Evolutionary conservation across 2,113 vertebrate genomes (phyloP).

Genomic region (Entosphenus tridentatus): DNA sequence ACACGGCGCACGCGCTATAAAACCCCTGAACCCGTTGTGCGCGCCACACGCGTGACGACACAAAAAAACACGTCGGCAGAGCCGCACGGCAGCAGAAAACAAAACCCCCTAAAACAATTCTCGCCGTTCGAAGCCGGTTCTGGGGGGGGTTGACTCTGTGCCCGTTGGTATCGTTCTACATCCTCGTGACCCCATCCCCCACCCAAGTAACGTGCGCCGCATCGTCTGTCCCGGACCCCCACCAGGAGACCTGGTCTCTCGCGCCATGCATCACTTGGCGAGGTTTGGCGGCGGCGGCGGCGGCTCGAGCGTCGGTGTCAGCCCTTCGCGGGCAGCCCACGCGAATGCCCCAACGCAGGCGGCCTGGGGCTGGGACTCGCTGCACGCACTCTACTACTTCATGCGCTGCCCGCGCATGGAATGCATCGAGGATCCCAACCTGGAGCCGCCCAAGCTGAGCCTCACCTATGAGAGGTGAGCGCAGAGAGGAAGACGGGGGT

Average conservation of each 20-base stretch:
- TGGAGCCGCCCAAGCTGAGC: constrained; percentile 81
- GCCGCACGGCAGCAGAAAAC: no score
- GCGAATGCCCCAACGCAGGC: constrained; percentile 42
- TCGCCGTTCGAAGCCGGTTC: no score
- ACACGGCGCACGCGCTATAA: no score
- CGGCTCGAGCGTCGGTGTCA: constrained; percentile 53
- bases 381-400: constrained; percentile 98
- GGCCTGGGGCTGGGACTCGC: constrained; percentile 76
- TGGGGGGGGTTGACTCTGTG: no score
- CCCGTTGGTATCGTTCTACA: no score
- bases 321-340: constrained; percentile 38
- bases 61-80: no score
- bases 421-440: constrained; percentile 96
- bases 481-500: no score
- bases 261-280: constrained; percentile 97
- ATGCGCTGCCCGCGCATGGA: constrained; percentile 95
- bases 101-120: no score
- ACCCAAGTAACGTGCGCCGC: no score
- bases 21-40: no score
- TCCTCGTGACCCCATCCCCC: no score
- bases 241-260: constrained; percentile 76
- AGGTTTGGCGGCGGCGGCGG: constrained; percentile 47
- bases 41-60: no score
- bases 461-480: constrained; percentile 72
- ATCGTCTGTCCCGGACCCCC: constrained; percentile 7